Percentiles rank a stretch among this genome's conserved stretches.
Conservation (phyloP, 2,113 vertebrate genomes). For the Megaleporinus macrocephalus region DNA sequence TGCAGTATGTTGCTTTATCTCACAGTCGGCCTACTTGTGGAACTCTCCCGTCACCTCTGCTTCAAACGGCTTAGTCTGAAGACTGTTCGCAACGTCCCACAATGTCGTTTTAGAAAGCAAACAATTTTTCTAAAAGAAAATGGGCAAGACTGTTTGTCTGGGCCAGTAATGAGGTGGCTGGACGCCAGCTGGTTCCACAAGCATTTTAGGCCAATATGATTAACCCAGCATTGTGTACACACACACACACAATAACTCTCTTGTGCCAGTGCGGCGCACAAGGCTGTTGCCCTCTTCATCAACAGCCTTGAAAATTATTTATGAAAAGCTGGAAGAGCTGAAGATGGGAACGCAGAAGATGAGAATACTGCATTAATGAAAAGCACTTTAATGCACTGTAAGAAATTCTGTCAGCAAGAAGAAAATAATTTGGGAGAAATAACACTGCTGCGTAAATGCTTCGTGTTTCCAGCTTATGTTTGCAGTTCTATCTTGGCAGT, state of each 20-base stretch:
- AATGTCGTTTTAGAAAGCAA: slow-evolving; percentile 32
- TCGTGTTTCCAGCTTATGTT: background rate
- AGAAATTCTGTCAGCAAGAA: background rate
- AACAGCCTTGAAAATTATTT: slow-evolving; percentile 29
- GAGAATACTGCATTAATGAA: slow-evolving; percentile 15
- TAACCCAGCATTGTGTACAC: slow-evolving; percentile 33
- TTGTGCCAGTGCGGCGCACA: slow-evolving; percentile 44
- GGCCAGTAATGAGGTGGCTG: slow-evolving; percentile 54
- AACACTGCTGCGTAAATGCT: background rate
- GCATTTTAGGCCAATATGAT: slow-evolving; percentile 40
- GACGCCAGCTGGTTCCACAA: slow-evolving; percentile 42
- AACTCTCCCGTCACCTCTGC: slow-evolving; percentile 6
- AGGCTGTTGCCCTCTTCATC: slow-evolving; percentile 38
- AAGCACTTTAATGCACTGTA: slow-evolving; percentile 3
- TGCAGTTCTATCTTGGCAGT: no score
- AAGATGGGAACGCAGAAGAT: slow-evolving; percentile 23
- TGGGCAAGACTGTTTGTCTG: slow-evolving; percentile 40
- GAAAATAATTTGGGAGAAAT: background rate
- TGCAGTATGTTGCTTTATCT: background rate
- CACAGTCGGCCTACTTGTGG: background rate
- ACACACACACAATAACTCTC: slow-evolving; percentile 32
- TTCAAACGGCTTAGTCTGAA: slow-evolving; percentile 22
- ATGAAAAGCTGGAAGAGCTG: slow-evolving; percentile 30
- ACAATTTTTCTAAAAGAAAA: slow-evolving; percentile 46
- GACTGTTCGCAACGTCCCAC: slow-evolving; percentile 25